Percentiles rank a stretch among this genome's conserved stretches.
Evolutionary conservation across 2,113 vertebrate genomes (phyloP).

Genomic region (Takifugu bimaculatus): DNA sequence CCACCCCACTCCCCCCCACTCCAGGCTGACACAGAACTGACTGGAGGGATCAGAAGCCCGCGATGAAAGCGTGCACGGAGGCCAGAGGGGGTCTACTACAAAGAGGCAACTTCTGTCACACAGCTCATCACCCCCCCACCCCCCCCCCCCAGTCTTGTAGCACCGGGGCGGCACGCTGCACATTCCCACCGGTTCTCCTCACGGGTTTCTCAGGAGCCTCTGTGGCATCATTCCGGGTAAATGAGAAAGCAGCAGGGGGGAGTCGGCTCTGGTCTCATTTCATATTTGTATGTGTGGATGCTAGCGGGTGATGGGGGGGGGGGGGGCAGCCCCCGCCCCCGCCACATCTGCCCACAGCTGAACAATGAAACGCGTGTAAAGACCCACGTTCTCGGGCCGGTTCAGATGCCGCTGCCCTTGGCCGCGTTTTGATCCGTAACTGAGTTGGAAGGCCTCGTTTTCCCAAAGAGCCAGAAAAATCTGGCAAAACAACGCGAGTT

Average conservation of each 20-base stretch:
- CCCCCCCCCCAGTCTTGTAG: no score
- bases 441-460: slow-evolving; percentile 7
- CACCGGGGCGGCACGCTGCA: neutral
- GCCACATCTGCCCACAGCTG: no score
- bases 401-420: neutral
- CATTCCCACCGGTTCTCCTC: neutral
- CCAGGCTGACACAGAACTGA: slow-evolving; percentile 31
- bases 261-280: slow-evolving; percentile 31
- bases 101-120: slow-evolving; percentile 25
- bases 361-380: no score
- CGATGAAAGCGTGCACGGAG: neutral
- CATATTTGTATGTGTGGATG: slow-evolving; percentile 11
- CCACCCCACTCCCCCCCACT: neutral
- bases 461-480: slow-evolving; percentile 1
- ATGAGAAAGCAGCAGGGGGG: slow-evolving; percentile 21
- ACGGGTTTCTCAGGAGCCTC: slow-evolving; percentile 8
- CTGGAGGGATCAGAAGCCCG: slow-evolving; percentile 31
- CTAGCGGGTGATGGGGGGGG: slow-evolving; percentile 10
- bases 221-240: slow-evolving; percentile 34
- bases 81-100: neutral
- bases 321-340: no score
- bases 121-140: slow-evolving; percentile 21
- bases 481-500: neutral
- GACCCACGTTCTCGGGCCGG: no score
- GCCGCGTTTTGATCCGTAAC: slow-evolving; percentile 6